Percentiles rank a stretch among this genome's conserved stretches.
Conservation (phyloP, 2,797 vertebrate species). For the Zalophus californianus region DNA sequence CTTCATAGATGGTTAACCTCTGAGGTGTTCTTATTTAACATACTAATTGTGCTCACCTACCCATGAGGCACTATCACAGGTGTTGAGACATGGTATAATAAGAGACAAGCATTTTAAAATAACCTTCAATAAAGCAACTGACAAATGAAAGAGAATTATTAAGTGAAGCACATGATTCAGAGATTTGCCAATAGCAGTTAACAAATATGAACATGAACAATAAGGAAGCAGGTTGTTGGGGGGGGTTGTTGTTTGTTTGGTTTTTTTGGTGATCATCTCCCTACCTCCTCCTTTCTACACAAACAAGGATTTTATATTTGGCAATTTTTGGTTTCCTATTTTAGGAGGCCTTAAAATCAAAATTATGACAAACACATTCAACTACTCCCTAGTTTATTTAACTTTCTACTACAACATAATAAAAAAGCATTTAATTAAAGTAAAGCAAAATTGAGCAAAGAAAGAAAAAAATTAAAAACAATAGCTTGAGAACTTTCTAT, state of each 20-base stretch:
- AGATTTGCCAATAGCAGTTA: slow-evolving; percentile 43
- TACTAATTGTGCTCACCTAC: not conserved
- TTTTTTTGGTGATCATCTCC: not conserved
- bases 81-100: not conserved
- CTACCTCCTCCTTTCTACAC: not conserved
- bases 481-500: not conserved
- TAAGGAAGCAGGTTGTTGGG: slow-evolving; percentile 7
- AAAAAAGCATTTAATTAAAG: slow-evolving; percentile 7
- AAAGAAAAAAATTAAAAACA: slow-evolving; percentile 1
- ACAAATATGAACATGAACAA: slow-evolving; percentile 25
- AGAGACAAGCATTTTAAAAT: slow-evolving; percentile 28
- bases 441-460: slow-evolving; percentile 42
- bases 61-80: not conserved
- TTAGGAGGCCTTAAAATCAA: slow-evolving; percentile 29
- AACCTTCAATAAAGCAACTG: not conserved
- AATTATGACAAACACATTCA: slow-evolving; percentile 36
- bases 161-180: slow-evolving; percentile 30
- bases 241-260: not conserved
- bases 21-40: slow-evolving; percentile 19
- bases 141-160: slow-evolving; percentile 48
- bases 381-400: not conserved
- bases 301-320: not conserved
- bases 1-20: not conserved
- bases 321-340: slow-evolving; percentile 14
- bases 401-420: slow-evolving; percentile 13